These are phyloP conservation scores for Apamea anceps DNA, from an alignment of 2,888 invertebrate genomes.

Conservation along the genomic window DNA sequence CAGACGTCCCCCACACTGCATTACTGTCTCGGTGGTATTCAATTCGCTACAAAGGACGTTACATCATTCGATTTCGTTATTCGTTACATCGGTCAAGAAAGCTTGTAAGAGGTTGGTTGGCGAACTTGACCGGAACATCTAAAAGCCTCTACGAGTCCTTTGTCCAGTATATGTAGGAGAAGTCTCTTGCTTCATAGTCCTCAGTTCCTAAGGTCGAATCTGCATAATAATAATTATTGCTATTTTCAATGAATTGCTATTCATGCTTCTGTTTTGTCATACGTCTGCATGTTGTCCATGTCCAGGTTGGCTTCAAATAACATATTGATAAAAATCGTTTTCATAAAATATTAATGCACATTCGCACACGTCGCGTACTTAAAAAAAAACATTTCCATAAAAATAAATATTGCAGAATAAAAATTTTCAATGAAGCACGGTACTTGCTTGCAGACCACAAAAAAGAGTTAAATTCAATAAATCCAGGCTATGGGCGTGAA, in stretches of 20 bases:
- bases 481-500: neutral
- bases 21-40: neutral
- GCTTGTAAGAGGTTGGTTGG: neutral
- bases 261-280: neutral
- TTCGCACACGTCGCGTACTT: neutral
- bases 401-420: constrained; percentile 17
- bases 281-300: neutral
- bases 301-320: neutral
- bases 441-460: neutral
- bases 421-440: constrained; percentile 5
- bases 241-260: neutral
- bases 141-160: neutral
- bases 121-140: neutral
- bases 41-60: neutral
- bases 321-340: neutral
- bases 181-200: neutral
- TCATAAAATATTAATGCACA: neutral
- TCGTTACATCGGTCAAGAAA: neutral
- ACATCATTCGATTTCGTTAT: no score
- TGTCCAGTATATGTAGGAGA: no score
- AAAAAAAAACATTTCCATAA: neutral
- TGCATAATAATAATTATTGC: neutral
- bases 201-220: no score
- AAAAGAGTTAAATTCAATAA: constrained; percentile 22
- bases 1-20: neutral